Percentiles rank a stretch among this genome's conserved stretches.
Conservation (phyloP, 64 coral and sea anemone species). For the Montipora cactus region DNA sequence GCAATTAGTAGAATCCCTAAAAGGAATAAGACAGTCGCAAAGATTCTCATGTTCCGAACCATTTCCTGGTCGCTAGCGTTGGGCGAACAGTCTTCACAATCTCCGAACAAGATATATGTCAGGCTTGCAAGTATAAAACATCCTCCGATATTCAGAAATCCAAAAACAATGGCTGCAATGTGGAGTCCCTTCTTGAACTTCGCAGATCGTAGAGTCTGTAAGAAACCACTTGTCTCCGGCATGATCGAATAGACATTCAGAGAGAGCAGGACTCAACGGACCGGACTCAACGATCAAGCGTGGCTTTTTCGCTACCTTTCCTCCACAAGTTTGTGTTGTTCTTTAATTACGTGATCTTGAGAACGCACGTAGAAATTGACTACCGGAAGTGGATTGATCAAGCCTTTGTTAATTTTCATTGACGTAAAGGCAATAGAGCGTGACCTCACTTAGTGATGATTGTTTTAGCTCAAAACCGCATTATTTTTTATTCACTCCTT, state of each 20-base stretch:
- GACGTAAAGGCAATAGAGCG: not conserved
- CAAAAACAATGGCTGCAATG: conserved; percentile 28
- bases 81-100: conserved; percentile 36
- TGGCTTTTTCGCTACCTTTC: not conserved
- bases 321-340: not conserved
- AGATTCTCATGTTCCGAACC: conserved; percentile 52
- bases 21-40: conserved; percentile 60
- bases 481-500: not conserved
- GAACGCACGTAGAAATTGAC: not conserved
- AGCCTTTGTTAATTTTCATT: not conserved
- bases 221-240: not conserved
- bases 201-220: not conserved
- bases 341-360: not conserved
- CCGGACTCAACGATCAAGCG: no score
- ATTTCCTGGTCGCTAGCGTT: not conserved
- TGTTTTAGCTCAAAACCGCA: not conserved
- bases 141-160: conserved; percentile 53
- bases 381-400: not conserved
- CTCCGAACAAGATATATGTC: conserved; percentile 68
- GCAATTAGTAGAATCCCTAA: conserved; percentile 66
- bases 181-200: conserved; percentile 28
- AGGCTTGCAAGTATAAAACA: conserved; percentile 65
- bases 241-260: not conserved
- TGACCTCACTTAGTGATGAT: conserved; percentile 25
- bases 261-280: not conserved